A percentile compares a stretch with the other conserved stretches of the same genome.
Evolutionary conservation across 92 coral and sea anemone genomes (phyloP).

Genomic region (Phenganax marumi): DNA sequence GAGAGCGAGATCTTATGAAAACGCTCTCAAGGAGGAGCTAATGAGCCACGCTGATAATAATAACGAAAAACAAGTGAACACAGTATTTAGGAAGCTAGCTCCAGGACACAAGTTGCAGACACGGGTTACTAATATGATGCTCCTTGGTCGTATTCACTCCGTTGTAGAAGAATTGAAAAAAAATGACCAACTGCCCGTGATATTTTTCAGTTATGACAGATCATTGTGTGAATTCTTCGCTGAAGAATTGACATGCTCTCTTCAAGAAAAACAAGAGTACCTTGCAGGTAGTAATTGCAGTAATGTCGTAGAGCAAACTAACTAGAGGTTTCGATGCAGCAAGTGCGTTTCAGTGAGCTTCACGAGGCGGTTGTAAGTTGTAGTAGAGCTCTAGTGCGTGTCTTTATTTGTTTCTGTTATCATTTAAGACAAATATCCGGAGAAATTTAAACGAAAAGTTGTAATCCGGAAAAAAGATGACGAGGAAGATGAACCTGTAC

Average conservation of each 20-base stretch:
- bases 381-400: no score
- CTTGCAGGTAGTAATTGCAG: background rate
- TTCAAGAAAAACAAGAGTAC: background rate
- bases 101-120: background rate
- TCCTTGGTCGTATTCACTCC: background rate
- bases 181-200: slow-evolving; percentile 26
- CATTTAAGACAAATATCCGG: background rate
- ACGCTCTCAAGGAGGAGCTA: slow-evolving; percentile 54
- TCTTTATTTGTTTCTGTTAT: no score
- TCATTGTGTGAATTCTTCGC: slow-evolving; percentile 20
- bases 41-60: slow-evolving; percentile 42
- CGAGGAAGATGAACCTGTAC: slow-evolving; percentile 1
- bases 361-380: no score
- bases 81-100: slow-evolving; percentile 34
- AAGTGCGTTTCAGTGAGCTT: no score
- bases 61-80: background rate
- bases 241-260: background rate
- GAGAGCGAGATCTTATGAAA: slow-evolving; percentile 58
- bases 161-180: slow-evolving; percentile 7
- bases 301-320: background rate
- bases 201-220: slow-evolving; percentile 35
- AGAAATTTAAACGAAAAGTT: slow-evolving; percentile 2
- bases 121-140: background rate
- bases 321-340: no score
- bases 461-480: slow-evolving; percentile 20